Percentiles rank a stretch among this genome's conserved stretches.
Evolutionary conservation across 1,140 invertebrate genomes (phyloP).

Genomic region (Drosophila rhopaloa): DNA sequence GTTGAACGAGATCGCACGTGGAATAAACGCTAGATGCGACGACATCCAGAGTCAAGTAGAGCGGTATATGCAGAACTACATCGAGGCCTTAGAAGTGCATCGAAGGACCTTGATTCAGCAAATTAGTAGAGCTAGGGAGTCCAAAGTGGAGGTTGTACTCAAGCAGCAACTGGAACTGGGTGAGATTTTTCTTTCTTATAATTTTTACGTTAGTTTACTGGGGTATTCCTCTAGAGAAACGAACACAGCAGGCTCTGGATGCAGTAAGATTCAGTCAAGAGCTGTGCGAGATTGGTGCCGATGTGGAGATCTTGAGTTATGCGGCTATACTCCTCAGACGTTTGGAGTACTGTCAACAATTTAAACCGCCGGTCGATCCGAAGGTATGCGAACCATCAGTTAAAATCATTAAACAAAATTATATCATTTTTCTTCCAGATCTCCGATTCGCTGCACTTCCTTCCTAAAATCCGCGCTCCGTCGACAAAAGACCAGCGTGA

Average conservation of each 20-base stretch:
- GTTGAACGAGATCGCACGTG: slow-evolving; percentile 81
- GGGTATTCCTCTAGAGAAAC: slow-evolving; percentile 58
- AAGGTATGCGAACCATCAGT: slow-evolving; percentile 45
- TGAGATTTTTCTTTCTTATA: slow-evolving; percentile 77
- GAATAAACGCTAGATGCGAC: slow-evolving; percentile 85
- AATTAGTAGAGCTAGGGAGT: slow-evolving; percentile 84
- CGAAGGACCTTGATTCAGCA: slow-evolving; percentile 86
- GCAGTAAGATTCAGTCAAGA: slow-evolving; percentile 87
- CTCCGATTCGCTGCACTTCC: slow-evolving; percentile 85
- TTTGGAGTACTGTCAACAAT: slow-evolving; percentile 87
- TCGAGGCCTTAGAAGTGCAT: slow-evolving; percentile 87
- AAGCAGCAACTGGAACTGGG: slow-evolving; percentile 85
- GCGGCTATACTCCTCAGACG: slow-evolving; percentile 87
- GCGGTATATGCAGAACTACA: slow-evolving; percentile 87
- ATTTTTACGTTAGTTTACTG: neutral
- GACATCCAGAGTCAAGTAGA: slow-evolving; percentile 88
- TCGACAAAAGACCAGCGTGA: slow-evolving; percentile 77
- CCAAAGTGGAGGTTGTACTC: slow-evolving; percentile 85
- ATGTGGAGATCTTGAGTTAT: slow-evolving; percentile 89
- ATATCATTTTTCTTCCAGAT: slow-evolving; percentile 44
- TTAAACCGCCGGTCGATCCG: slow-evolving; percentile 84
- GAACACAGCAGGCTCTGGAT: slow-evolving; percentile 84
- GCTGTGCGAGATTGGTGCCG: slow-evolving; percentile 87
- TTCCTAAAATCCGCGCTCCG: slow-evolving; percentile 85
- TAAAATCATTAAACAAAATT: neutral